Base-by-base conservation (phyloP, 2,113 vertebrate genomes). In the Carettochelys insculpta region DNA sequence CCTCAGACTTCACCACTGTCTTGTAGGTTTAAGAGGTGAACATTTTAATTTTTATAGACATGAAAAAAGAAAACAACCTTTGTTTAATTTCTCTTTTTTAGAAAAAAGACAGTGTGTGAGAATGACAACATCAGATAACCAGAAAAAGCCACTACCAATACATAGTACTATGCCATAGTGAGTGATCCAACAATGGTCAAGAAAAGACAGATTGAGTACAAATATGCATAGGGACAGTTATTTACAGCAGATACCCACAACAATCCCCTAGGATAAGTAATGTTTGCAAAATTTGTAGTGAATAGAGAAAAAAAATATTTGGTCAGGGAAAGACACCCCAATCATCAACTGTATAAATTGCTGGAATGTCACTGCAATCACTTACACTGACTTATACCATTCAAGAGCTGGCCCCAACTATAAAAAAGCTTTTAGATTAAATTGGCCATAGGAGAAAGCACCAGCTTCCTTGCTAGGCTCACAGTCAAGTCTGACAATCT, bases 171-270 rank as follows among this genome's bases (percentile, higher is more conserved):
- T 86, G 24, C 6, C 90, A 11, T 41, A 61, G 10, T 6, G 1
- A 45, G 41, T 45, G 25, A 75, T 75, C 43, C 71, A 45, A 75
- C 13, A 38, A 25, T 45, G 25, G 24, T 75, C 41, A 75, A 75
- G 24, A 27, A 45, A 75, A 75, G 12, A 45, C 22, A 45, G 12
- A 75, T 45, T 34, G 38, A 0, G 0, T 80, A 16, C 17, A 65
- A 5, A 3, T 78, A 45, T 4, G 2, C 38, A 82, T 17, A 34
- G 43, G 84, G 4, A 75, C 20, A 38, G 7, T n/a, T 25, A 17
- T 1, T 0, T 3, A 61, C 13, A 19, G 47, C 0, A 0, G 2
- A 1, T 14, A 38, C 25, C 68, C n/a, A 38, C 20, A 22, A 71
- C 38, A 71, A 24, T 61, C 24, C 61, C 47, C 79, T 16, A 31